Evolutionary conservation across 2,888 invertebrate species (phyloP).

Genomic region (Ornithoptera alexandrae): DNA sequence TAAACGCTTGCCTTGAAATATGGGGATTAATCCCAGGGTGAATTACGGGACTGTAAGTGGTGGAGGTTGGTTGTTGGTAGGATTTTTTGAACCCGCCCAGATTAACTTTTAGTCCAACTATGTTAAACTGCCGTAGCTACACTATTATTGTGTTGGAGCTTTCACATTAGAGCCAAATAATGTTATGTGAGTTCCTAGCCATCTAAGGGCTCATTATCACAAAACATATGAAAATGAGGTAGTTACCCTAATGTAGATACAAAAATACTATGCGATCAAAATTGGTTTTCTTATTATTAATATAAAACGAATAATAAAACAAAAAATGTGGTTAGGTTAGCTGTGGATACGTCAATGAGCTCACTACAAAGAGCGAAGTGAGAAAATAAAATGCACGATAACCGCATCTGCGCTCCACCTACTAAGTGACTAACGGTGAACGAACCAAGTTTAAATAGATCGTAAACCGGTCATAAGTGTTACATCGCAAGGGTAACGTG

Average conservation of each 20-base stretch:
- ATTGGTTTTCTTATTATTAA: background rate
- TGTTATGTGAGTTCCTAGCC: too few relatives aligned
- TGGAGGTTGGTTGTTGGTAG: too few relatives aligned
- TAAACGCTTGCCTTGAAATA: too few relatives aligned
- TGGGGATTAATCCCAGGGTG: too few relatives aligned
- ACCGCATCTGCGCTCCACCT: slow-evolving; percentile 63
- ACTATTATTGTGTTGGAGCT: too few relatives aligned
- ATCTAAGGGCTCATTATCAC: too few relatives aligned
- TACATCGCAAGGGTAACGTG: slow-evolving; percentile 55
- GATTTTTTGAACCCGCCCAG: too few relatives aligned
- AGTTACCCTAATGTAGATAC: background rate
- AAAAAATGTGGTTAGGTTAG: background rate
- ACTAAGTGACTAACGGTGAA: slow-evolving; percentile 60
- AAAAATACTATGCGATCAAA: background rate
- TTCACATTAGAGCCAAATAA: too few relatives aligned
- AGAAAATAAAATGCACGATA: slow-evolving; percentile 70
- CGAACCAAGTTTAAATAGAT: slow-evolving; percentile 63
- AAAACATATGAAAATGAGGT: too few relatives aligned
- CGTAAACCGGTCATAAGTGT: slow-evolving; percentile 57
- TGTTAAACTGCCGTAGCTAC: too few relatives aligned
- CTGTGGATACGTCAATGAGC: slow-evolving; percentile 65
- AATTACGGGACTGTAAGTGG: too few relatives aligned
- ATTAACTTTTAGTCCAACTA: too few relatives aligned
- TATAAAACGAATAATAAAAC: background rate
- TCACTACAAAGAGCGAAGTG: slow-evolving; percentile 69